Conservation (phyloP, 92 coral and sea anemone species). For the Umimayanthus kanabou region DNA sequence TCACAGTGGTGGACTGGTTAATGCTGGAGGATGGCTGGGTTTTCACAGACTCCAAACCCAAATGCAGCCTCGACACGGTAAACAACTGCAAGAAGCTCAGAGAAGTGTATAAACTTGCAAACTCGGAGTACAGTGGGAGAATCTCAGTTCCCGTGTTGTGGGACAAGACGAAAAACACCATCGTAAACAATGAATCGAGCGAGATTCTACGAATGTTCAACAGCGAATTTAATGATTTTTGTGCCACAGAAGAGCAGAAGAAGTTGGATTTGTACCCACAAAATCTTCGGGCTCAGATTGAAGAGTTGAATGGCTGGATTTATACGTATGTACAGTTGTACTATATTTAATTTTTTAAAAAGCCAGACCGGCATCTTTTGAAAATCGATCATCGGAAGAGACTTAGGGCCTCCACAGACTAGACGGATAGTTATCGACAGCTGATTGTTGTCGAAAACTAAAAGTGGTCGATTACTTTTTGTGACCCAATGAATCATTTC, state of each 20-base stretch:
- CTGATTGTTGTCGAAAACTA: too few species aligned
- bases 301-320: conserved; percentile 84
- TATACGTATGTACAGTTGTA: conserved; percentile 65
- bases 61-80: conserved; percentile 73
- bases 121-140: conserved; percentile 66
- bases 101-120: conserved; percentile 70
- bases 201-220: conserved; percentile 91
- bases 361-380: too few species aligned
- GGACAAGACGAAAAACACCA: conserved; percentile 75
- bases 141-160: conserved; percentile 81
- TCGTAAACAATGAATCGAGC: conserved; percentile 89
- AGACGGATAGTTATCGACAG: too few species aligned
- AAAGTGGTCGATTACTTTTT: too few species aligned
- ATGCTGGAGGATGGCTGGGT: conserved; percentile 67
- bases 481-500: too few species aligned
- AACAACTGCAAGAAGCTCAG: conserved; percentile 72
- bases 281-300: conserved; percentile 67
- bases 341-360: too few species aligned
- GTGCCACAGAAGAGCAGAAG: conserved; percentile 81
- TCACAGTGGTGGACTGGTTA: conserved; percentile 75
- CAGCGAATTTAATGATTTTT: conserved; percentile 85
- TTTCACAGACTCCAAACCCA: conserved; percentile 82
- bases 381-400: too few species aligned
- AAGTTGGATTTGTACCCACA: conserved; percentile 80
- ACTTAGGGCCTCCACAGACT: too few species aligned